A percentile compares a stretch with the other conserved stretches of the same genome.
Evolutionary conservation across 2,113 vertebrate genomes (phyloP).

Genomic region (Nyctibius bracteatus): DNA sequence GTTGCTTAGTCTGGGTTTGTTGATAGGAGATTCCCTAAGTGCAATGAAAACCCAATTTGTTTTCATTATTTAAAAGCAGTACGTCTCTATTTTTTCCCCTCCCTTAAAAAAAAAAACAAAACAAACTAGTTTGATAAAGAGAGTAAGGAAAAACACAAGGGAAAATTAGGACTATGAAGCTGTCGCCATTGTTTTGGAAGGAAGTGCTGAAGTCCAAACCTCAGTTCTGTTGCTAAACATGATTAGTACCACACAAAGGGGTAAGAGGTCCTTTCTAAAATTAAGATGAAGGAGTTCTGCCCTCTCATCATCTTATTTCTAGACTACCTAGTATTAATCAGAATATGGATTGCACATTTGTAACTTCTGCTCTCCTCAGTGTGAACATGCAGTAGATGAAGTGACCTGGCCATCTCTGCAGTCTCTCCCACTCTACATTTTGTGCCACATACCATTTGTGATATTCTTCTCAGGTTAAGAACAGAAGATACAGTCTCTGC

Average conservation of each 20-base stretch:
- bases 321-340: neutral
- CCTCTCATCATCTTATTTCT: neutral
- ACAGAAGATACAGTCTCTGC: neutral
- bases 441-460: neutral
- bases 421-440: neutral
- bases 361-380: neutral
- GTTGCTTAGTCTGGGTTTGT: neutral
- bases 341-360: neutral
- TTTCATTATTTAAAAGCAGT: neutral
- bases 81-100: neutral
- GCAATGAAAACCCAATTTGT: neutral
- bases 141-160: neutral
- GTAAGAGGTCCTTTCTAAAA: neutral
- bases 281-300: neutral
- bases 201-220: neutral
- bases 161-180: neutral
- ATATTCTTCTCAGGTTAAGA: neutral
- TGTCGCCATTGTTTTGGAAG: neutral
- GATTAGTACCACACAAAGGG: neutral
- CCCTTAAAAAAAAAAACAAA: neutral
- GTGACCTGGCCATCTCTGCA: neutral
- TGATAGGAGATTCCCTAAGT: neutral
- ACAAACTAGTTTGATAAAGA: neutral
- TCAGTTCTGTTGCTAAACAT: neutral
- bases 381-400: neutral